phyloP scores from a whole-genome alignment of 2,113 vertebrate genomes.

The Neogobius melanostomus region DNA sequence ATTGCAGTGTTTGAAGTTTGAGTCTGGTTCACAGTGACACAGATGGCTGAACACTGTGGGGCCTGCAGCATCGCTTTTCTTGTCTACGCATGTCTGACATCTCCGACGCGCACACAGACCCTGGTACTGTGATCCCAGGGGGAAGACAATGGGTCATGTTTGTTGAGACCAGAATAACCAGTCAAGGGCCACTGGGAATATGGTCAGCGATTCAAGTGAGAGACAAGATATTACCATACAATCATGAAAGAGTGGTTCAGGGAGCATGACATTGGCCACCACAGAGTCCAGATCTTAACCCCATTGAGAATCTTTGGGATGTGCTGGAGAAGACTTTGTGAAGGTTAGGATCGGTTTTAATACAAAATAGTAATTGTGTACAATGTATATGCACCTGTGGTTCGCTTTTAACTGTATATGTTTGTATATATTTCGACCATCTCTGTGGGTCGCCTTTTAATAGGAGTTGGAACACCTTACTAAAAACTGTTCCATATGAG shows the following conservation, averaged over 20 bases:
- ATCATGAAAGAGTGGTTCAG: neutral
- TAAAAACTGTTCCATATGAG: too few relatives aligned
- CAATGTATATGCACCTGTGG: too few relatives aligned
- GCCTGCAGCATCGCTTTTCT: constrained; percentile 15
- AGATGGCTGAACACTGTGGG: constrained; percentile 19
- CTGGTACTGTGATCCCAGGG: neutral
- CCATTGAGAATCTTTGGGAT: too few relatives aligned
- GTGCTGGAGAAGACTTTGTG: too few relatives aligned
- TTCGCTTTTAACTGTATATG: too few relatives aligned
- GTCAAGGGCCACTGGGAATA: constrained; percentile 13
- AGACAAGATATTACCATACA: neutral
- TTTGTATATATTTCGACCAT: too few relatives aligned
- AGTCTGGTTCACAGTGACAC: constrained; percentile 10
- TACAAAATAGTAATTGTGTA: too few relatives aligned
- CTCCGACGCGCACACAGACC: constrained; percentile 13
- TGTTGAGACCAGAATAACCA: neutral
- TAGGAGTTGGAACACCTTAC: too few relatives aligned
- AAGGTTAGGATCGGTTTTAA: too few relatives aligned
- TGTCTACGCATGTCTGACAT: constrained; percentile 17
- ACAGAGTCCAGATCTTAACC: too few relatives aligned
- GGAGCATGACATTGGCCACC: neutral
- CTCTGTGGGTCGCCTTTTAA: too few relatives aligned
- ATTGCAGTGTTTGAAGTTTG: constrained; percentile 37
- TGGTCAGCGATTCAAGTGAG: constrained; percentile 32
- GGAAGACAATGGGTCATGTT: constrained; percentile 19